These are phyloP conservation scores for Ophthalmolycus amberensis DNA, from an alignment of 2,113 vertebrate genomes.

Conservation along the genomic window DNA sequence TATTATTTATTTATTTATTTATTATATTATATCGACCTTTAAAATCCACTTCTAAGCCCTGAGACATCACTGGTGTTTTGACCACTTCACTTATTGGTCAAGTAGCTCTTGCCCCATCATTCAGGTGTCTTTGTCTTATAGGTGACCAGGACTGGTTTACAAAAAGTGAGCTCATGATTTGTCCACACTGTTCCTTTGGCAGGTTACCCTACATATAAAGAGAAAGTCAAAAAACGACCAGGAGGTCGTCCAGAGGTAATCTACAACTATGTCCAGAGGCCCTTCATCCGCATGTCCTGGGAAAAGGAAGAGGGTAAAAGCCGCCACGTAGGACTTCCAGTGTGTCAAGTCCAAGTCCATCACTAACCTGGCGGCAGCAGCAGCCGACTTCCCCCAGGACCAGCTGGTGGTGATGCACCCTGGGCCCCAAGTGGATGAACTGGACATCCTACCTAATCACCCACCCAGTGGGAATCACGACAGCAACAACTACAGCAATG, in stretches of 20 bases:
- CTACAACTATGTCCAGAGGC: constrained; percentile 98
- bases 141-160: background rate
- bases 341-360: constrained; percentile 99
- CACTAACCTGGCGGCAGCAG: constrained; percentile 95
- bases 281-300: constrained; percentile 99
- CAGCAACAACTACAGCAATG: constrained; percentile 88
- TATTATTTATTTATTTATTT: too few species aligned
- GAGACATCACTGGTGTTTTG: too few species aligned
- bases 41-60: too few species aligned
- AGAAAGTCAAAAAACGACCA: constrained; percentile 98
- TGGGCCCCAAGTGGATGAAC: constrained; percentile 96
- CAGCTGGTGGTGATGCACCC: constrained; percentile 97
- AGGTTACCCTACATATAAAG: constrained; percentile 99
- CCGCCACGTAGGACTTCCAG: constrained; percentile 97
- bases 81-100: background rate
- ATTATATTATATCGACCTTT: too few species aligned
- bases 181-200: background rate
- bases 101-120: background rate
- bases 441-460: constrained; percentile 94
- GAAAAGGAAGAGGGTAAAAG: constrained; percentile 99
- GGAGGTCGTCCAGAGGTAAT: constrained; percentile 97
- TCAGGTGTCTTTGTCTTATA: background rate
- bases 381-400: constrained; percentile 97
- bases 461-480: constrained; percentile 84
- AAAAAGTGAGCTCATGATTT: background rate